Base-by-base conservation (phyloP, 2,113 vertebrate genomes). In the Oxyura jamaicensis region DNA sequence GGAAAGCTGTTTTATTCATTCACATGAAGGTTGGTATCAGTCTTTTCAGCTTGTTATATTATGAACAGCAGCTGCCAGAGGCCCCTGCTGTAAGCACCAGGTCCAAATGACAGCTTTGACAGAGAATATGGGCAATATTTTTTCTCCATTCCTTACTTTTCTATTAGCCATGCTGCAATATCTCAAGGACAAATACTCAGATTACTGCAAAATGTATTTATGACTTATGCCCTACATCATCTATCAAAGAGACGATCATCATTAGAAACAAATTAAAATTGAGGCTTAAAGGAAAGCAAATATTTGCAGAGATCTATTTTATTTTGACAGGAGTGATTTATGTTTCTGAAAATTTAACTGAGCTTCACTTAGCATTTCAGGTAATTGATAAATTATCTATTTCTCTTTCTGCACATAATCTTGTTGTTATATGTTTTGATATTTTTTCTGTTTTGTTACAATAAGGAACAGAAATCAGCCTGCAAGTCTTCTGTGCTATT, bases 261-360 rank as follows among this genome's bases (percentile, higher is more conserved):
- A 29, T 73, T 94, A 78, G 42, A 93, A 91, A 83, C 3, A 58
- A 80, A 94, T 94, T 97, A 90, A 96, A 95, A 60, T 81, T 93
- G 85, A 96, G 96, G 71, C 36, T 83, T 81, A 56, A 39, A 82
- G 62, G 88, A 96, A 94, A 87, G 12, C 15, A 86, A 93, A 67
- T 80, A 2, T 96, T 96, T 94, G 25, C 55, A 84, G 71, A 94
- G 52, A 91, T 83, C 73, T 95, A 65, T n/a, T 90, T 75, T 44
- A 44, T 41, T 83, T 39, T 95, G 90, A 94, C 62, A 92, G 76
- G 80, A 29, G n/a, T 95, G 63, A 97, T 97, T 93, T 96, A 93
- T 94, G 35, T 78, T 91, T 93, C 59, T 92, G 42, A 85, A 97
- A 91, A 84, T 93, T 90, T 87, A 76, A 91, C 81, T 86, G 83